phyloP scores from a whole-genome alignment of 2,113 vertebrate genomes.

The Leptobrachium ailaonicum region DNA sequence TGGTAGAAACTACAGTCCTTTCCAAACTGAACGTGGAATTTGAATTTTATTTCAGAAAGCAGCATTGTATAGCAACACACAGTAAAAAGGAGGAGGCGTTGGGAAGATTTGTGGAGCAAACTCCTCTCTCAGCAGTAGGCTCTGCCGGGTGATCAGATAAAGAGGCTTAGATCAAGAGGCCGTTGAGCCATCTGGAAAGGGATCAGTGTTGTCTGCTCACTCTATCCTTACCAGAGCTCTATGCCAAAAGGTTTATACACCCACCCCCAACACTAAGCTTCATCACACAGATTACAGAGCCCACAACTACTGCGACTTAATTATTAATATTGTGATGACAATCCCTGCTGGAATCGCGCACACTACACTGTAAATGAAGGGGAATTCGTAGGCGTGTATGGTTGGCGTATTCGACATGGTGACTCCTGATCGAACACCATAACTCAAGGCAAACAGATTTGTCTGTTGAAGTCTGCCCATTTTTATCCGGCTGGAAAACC shows the following conservation, averaged over 20 bases:
- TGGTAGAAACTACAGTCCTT: too few species aligned
- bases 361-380: neutral
- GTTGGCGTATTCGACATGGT: too few species aligned
- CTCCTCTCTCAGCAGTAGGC: constrained; percentile 36
- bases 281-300: constrained; percentile 21
- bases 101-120: constrained; percentile 33
- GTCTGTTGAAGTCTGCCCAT: neutral
- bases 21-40: too few species aligned
- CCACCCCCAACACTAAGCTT: constrained; percentile 33
- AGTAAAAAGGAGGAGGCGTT: neutral
- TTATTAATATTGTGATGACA: fast-evolving
- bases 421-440: neutral
- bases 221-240: constrained; percentile 18
- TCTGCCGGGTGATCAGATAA: constrained; percentile 52
- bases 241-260: constrained; percentile 34
- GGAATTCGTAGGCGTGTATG: neutral
- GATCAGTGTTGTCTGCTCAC: constrained; percentile 32
- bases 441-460: neutral
- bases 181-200: constrained; percentile 45
- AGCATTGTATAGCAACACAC: neutral
- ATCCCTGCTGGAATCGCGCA: neutral
- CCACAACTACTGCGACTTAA: neutral
- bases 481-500: neutral
- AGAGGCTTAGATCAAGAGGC: constrained; percentile 47
- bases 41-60: too few species aligned